Evolutionary conservation across 2,113 vertebrate genomes (phyloP), one percentile per base, ranked within the genome.

Genomic region (Lampris incognitus): DNA sequence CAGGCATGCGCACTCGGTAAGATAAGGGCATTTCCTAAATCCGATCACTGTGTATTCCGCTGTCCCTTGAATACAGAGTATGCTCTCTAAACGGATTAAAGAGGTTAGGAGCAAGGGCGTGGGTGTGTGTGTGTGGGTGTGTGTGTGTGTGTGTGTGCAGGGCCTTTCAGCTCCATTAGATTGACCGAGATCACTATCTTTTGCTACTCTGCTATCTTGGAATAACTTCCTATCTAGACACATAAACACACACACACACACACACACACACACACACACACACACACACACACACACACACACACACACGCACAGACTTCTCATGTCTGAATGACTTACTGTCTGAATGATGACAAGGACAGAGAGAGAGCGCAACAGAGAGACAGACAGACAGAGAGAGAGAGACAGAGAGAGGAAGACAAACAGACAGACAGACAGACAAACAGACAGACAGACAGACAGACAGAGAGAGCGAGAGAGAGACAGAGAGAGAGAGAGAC

Each of bases 171-270:
- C 82, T 85, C 76, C 48, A 87, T 88, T 85, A 87, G 82, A 87
- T 89, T 87, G 81, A 79, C 82, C 81, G 66, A 85, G 89, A 91
- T 89, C 78, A 50, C 79, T 83, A 91, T 91, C 88, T 86, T 11
- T 48, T 6, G 3, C 79, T 74, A 66, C 76, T 78, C 60, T 63
- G 78, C 81, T 81, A 81, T 88, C 84, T 83, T 36, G 0, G 66
- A 88, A 89, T 84, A 85, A 76, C 81, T 82, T 74, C 55, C 74
- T 85, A 66, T 84, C 77, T 66, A 68, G 38, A 76, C 74, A 54
- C 49, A 66, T 71, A 70, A 63, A 37, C 66, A 63, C 56, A 46
- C 38, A 51, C 37, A 58, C 67, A 37, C 11, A 49, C 71, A 66
- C 36, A 69, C 40, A 57, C 50, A 50, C 73, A 41, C 70, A 75